Evolutionary conservation across 2,888 invertebrate species (phyloP), one percentile per base, ranked within the genome.

Genomic region (Drosophila prolongata): DNA sequence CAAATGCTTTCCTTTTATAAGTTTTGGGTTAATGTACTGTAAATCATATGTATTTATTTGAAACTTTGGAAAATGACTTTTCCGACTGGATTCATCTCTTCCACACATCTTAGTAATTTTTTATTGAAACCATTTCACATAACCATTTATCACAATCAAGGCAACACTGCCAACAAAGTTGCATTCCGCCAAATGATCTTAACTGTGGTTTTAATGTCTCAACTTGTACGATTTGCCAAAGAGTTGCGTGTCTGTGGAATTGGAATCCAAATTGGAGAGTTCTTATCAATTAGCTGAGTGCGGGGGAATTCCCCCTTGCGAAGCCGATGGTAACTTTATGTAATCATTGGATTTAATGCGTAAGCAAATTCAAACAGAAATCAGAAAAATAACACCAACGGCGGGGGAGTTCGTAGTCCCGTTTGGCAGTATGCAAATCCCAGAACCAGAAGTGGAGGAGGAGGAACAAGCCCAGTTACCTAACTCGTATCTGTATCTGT

Each of bases 281-380:
- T 68, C 66, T 67, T 66, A 67, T 49, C 66, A 67, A 67, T 67
- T 67, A 68, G 42, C 47, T 3, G 24, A 14, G 9, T 3, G 10
- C 6, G 4, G 55, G 47, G 68, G 42, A 13, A 5, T 16, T 6
- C 49, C 60, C 49, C 19, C 5, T 0, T 16, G 16, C 27, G 27
- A 30, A n/a, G 4, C 27, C 46, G n/a, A n/a, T 44, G n/a, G 30
- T 10, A 73, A 76, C 67, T 87, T 87, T 86, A 79, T 78, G 83
- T 66, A 75, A 76, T 83, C 83, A 79, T 83, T 85, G 80, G 54
- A 78, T 83, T 83, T 87, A 71, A 85, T 83, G 83, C 75, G 71
- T 70, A 76, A 85, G 72, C 78, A 82, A 86, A 77, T 80, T 80
- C 53, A 30, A 40, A 13, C 49, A 13, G 37, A 53, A 64, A 74